phyloP scores from a whole-genome alignment of 2,113 vertebrate genomes.

The Gadus chalcogrammus region DNA sequence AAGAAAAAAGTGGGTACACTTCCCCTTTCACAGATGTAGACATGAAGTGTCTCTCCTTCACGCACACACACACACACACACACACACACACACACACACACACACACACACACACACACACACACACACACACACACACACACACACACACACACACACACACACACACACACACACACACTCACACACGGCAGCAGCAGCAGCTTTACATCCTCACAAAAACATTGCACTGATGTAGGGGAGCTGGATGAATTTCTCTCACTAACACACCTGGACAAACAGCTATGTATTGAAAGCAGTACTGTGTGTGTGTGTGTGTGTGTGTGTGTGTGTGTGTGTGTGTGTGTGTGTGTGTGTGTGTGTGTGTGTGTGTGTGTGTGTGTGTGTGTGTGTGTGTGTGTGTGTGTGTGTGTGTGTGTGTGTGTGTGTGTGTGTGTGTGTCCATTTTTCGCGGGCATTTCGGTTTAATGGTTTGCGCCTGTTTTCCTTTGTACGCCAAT shows the following conservation, averaged over 20 bases:
- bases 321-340: too few species aligned
- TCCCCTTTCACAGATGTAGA: slow-evolving; percentile 32
- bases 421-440: neutral
- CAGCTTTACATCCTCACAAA: slow-evolving; percentile 20
- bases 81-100: slow-evolving; percentile 19
- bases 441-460: neutral
- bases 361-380: too few species aligned
- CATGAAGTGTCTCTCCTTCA: neutral
- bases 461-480: neutral
- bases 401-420: too few species aligned
- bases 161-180: slow-evolving; percentile 3
- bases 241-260: slow-evolving; percentile 34
- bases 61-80: slow-evolving; percentile 33
- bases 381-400: too few species aligned
- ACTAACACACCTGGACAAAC: slow-evolving; percentile 64
- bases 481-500: neutral
- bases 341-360: too few species aligned
- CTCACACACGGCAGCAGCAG: slow-evolving; percentile 1
- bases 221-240: neutral
- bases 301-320: neutral
- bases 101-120: slow-evolving; percentile 4
- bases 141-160: slow-evolving; percentile 19
- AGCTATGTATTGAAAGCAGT: slow-evolving; percentile 11
- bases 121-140: slow-evolving; percentile 31
- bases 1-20: too few species aligned